Conservation (phyloP, 2,113 vertebrate species). For the Solea senegalensis region DNA sequence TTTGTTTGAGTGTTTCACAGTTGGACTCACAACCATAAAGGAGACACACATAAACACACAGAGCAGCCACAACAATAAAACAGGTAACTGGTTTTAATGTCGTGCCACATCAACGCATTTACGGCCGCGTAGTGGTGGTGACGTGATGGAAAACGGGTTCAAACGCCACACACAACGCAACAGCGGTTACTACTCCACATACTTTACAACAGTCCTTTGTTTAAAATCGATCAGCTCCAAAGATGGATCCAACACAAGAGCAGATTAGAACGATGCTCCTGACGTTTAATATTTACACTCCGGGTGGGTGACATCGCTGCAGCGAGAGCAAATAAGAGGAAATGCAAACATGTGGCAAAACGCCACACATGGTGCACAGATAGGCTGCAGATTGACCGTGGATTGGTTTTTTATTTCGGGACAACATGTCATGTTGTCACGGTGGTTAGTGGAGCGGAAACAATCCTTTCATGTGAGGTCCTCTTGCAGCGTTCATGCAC, state of each 20-base stretch:
- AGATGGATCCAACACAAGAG: constrained; percentile 35
- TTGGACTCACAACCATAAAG: background rate
- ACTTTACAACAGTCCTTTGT: constrained; percentile 21
- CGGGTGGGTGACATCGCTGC: background rate
- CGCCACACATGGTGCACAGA: background rate
- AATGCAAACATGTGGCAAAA: constrained; percentile 15
- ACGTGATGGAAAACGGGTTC: constrained; percentile 5
- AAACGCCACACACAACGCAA: constrained; percentile 28
- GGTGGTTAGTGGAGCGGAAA: constrained; percentile 29
- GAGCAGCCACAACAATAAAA: background rate
- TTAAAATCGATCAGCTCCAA: constrained; percentile 22
- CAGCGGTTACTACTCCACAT: constrained; percentile 1
- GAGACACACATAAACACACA: background rate
- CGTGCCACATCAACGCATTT: background rate
- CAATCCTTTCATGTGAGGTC: constrained; percentile 17
- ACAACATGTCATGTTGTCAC: constrained; percentile 1
- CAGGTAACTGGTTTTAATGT: background rate
- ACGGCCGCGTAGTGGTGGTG: background rate
- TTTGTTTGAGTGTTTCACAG: background rate
- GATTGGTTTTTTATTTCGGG: background rate
- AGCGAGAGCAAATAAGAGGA: constrained; percentile 23
- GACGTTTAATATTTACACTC: constrained; percentile 39
- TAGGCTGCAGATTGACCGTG: background rate
- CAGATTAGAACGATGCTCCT: constrained; percentile 39
- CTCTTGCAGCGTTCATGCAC: constrained; percentile 13